These are phyloP conservation scores for Heloderma charlesbogerti DNA, from an alignment of 2,113 vertebrate genomes.

Conservation along the genomic window DNA sequence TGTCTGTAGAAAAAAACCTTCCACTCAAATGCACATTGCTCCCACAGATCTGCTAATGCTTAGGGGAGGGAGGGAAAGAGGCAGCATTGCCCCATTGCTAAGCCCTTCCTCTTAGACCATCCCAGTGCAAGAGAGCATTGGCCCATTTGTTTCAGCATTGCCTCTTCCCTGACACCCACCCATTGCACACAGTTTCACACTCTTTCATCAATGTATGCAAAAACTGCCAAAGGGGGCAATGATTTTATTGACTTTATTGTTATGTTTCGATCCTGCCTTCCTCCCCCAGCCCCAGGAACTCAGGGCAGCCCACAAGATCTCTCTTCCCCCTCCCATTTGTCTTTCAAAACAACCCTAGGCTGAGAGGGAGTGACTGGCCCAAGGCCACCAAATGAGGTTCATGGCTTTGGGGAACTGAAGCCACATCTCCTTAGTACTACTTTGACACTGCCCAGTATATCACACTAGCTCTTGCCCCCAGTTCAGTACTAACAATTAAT, in stretches of 20 bases:
- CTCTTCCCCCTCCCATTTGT: not conserved
- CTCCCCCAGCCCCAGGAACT: not conserved
- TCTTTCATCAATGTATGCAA: not conserved
- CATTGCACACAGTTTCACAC: too few relatives aligned
- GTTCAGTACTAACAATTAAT: not conserved
- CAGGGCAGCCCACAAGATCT: not conserved
- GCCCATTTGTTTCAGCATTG: not conserved
- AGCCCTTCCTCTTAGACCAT: not conserved
- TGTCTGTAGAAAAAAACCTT: not conserved
- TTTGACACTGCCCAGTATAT: too few relatives aligned
- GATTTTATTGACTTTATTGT: not conserved
- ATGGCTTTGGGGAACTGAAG: too few relatives aligned
- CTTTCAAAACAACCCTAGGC: not conserved
- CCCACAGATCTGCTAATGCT: not conserved
- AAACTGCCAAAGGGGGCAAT: not conserved
- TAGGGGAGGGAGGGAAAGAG: not conserved
- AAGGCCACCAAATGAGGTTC: too few relatives aligned
- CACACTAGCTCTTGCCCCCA: not conserved
- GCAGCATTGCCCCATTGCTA: not conserved
- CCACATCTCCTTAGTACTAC: too few relatives aligned
- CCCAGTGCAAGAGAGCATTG: not conserved
- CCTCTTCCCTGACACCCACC: not conserved
- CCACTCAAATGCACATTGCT: not conserved
- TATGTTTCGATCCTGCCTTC: not conserved
- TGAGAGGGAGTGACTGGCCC: too few relatives aligned